Conservation (phyloP, 2,888 invertebrate genomes). For the Halictus quadricinctus region DNA sequence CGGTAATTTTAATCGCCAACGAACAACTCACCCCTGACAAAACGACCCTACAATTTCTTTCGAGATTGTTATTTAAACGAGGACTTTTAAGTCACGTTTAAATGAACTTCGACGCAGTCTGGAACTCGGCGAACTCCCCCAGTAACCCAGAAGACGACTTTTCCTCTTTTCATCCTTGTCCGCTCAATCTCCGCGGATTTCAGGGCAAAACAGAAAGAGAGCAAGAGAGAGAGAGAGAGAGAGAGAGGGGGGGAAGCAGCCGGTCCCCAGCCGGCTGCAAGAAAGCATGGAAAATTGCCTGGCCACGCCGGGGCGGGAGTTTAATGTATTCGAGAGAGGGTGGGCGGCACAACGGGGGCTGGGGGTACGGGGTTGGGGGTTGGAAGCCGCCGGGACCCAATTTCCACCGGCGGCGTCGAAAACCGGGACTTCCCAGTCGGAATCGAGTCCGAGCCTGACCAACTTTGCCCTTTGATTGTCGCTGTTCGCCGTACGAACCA, state of each 20-base stretch:
- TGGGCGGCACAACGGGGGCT: not conserved
- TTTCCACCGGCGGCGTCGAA: slow-evolving; percentile 19
- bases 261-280: slow-evolving; percentile 11
- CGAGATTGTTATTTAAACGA: slow-evolving; percentile 1
- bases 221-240: not conserved
- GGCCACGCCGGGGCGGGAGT: not conserved
- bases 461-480: slow-evolving; percentile 59
- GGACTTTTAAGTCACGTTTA: not conserved
- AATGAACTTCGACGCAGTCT: not conserved
- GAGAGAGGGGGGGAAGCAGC: not conserved
- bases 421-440: slow-evolving; percentile 30
- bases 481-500: slow-evolving; percentile 46
- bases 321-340: slow-evolving; percentile 8
- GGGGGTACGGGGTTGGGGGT: not conserved
- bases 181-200: slow-evolving; percentile 11
- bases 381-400: slow-evolving; percentile 9
- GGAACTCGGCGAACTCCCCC: not conserved
- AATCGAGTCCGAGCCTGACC: slow-evolving; percentile 28
- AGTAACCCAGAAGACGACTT: slow-evolving; percentile 6
- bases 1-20: not conserved
- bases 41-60: not conserved
- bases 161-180: not conserved
- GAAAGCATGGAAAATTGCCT: slow-evolving; percentile 23
- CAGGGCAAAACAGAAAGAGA: not conserved
- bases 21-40: not conserved